Conservation (phyloP, 2,888 invertebrate genomes). For the Tetropium fuscum region DNA sequence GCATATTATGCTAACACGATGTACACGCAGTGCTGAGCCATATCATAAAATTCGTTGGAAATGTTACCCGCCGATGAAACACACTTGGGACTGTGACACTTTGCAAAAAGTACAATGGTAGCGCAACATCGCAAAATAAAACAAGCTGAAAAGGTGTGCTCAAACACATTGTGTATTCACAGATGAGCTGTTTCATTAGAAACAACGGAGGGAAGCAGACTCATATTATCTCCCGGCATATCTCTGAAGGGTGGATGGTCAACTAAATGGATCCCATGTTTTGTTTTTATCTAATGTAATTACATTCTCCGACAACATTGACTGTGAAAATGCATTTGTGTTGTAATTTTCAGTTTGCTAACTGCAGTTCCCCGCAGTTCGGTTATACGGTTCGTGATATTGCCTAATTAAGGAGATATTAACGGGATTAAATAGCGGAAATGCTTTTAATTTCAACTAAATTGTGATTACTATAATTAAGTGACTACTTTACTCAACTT, state of each 20-base stretch:
- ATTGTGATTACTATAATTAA: conserved; percentile 45
- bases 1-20: no score
- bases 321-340: conserved; percentile 51
- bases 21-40: no score
- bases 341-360: conserved; percentile 50
- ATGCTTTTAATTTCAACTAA: conserved; percentile 49
- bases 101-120: conserved; percentile 1
- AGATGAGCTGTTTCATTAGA: conserved; percentile 27
- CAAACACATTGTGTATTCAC: conserved; percentile 24
- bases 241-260: conserved; percentile 20
- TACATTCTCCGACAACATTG: conserved; percentile 47
- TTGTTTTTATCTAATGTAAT: conserved; percentile 48
- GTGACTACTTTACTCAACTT: conserved; percentile 31
- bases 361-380: conserved; percentile 47
- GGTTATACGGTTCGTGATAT: conserved; percentile 41
- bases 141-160: conserved; percentile 16
- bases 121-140: conserved; percentile 12
- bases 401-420: conserved; percentile 49
- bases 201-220: conserved; percentile 4
- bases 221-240: conserved; percentile 5
- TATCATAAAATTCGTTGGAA: no score
- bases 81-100: no score
- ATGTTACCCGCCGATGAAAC: no score
- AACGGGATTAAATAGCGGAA: conserved; percentile 43
- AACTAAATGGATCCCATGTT: conserved; percentile 22